A percentile compares a stretch with the other conserved stretches of the same genome.
Conservation (phyloP, 2,797 vertebrate genomes). For the Austrolebias charrua region DNA sequence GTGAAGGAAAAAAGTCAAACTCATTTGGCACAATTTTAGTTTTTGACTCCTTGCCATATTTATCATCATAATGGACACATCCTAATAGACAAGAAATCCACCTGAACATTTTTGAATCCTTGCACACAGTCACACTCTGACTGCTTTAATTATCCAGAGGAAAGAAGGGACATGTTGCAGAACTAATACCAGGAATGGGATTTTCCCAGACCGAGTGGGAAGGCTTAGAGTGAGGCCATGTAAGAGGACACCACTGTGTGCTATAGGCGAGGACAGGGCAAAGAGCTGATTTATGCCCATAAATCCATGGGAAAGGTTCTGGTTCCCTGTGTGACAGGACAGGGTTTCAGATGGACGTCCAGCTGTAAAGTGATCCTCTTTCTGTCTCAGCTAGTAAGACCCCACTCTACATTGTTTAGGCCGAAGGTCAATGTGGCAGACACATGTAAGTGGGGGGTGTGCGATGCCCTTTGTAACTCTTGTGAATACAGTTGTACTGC, state of each 20-base stretch:
- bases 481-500: constrained; percentile 67
- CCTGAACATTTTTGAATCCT: constrained; percentile 32
- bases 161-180: constrained; percentile 56
- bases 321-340: constrained; percentile 66
- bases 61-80: constrained; percentile 27
- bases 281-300: constrained; percentile 76
- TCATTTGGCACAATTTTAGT: constrained; percentile 25
- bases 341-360: constrained; percentile 72
- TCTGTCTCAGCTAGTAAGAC: constrained; percentile 60
- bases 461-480: constrained; percentile 48
- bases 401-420: constrained; percentile 57
- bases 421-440: constrained; percentile 64
- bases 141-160: constrained; percentile 54
- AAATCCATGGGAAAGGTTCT: constrained; percentile 74
- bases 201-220: constrained; percentile 62
- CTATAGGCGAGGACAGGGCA: constrained; percentile 65
- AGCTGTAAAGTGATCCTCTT: constrained; percentile 76
- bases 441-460: constrained; percentile 12
- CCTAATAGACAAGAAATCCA: constrained; percentile 18
- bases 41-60: constrained; percentile 33
- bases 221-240: constrained; percentile 54
- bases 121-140: constrained; percentile 19
- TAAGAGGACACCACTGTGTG: constrained; percentile 73
- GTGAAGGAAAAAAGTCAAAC: constrained; percentile 32
- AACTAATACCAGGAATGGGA: constrained; percentile 73